Evolutionary conservation across 2,888 invertebrate species (phyloP).

Genomic region (Villa cingulata): DNA sequence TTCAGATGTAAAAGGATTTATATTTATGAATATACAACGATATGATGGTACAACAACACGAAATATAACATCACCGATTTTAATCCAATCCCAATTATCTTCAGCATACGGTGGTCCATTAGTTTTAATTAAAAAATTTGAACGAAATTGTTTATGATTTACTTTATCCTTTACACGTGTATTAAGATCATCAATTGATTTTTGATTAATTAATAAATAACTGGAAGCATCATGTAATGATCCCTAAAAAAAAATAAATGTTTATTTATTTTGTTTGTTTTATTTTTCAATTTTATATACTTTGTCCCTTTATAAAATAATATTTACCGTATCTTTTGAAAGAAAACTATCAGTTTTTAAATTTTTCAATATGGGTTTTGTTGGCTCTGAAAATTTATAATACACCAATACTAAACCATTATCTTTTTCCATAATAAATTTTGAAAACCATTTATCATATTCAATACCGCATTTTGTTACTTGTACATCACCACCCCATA

Average conservation of each 20-base stretch:
- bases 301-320: too few relatives aligned
- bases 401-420: conserved; percentile 27
- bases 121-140: conserved; percentile 47
- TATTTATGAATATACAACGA: conserved; percentile 53
- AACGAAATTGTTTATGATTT: conserved; percentile 44
- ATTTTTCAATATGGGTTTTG: background rate
- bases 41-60: conserved; percentile 39
- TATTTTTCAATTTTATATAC: too few relatives aligned
- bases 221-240: conserved; percentile 50
- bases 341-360: background rate
- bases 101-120: conserved; percentile 46
- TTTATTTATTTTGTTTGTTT: too few relatives aligned
- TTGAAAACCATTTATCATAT: conserved; percentile 55
- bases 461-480: conserved; percentile 60
- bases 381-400: background rate
- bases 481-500: conserved; percentile 44
- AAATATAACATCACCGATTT: conserved; percentile 49
- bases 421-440: conserved; percentile 39
- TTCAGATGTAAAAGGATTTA: conserved; percentile 52
- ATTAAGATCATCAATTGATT: conserved; percentile 51
- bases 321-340: background rate
- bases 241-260: conserved; percentile 35
- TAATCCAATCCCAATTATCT: conserved; percentile 53
- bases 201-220: conserved; percentile 48
- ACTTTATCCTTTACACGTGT: conserved; percentile 41